phyloP scores from a whole-genome alignment of 2,113 vertebrate species.

The Myotis brandtii region DNA sequence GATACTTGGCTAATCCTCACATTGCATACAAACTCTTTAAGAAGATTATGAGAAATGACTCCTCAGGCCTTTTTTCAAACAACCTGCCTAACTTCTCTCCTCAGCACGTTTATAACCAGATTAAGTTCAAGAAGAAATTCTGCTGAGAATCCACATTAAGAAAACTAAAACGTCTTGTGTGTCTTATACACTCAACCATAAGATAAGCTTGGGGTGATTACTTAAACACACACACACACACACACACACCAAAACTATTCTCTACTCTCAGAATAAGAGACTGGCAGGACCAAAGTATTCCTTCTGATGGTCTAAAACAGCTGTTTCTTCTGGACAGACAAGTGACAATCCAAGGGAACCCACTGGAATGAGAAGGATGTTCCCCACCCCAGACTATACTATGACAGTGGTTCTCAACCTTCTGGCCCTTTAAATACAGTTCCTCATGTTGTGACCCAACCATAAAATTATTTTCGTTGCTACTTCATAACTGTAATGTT shows the following conservation, averaged over 20 bases:
- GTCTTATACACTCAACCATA: neutral
- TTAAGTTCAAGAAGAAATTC: neutral
- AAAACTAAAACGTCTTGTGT: neutral
- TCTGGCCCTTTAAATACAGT: too few species aligned
- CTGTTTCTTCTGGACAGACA: neutral
- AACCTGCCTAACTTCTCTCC: neutral
- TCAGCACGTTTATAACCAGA: neutral
- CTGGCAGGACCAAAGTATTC: neutral
- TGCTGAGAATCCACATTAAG: neutral
- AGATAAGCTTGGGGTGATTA: neutral
- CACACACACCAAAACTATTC: neutral
- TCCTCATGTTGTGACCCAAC: too few species aligned
- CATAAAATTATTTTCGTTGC: too few species aligned
- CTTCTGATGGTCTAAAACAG: neutral
- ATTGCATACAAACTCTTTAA: slow-evolving; percentile 27
- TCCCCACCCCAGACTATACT: neutral
- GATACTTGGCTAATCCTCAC: slow-evolving; percentile 25
- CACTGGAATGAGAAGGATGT: neutral
- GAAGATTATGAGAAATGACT: neutral
- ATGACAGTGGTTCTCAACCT: too few species aligned
- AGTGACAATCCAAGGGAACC: neutral
- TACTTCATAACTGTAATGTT: too few species aligned
- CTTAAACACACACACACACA: neutral
- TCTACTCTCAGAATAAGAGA: neutral
- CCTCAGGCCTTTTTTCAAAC: neutral